Base-by-base conservation (phyloP, 2,113 vertebrate species). In the Oplegnathus fasciatus region DNA sequence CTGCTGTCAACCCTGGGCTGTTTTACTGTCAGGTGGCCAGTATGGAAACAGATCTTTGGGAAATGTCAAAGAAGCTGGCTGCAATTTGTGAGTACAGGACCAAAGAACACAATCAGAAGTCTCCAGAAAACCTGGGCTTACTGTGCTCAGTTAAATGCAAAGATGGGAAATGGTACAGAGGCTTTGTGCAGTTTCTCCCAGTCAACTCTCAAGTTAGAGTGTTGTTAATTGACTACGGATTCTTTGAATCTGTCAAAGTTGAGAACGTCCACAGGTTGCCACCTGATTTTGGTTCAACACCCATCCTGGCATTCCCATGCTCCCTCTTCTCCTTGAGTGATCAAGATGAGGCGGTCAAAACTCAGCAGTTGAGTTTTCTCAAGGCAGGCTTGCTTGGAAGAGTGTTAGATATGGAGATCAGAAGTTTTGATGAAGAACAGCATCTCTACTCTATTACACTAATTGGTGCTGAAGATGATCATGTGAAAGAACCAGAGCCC, bases 151-250 rank as follows among this genome's bases (percentile, higher is more conserved):
- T 97, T 32, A 97, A 95, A 94, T 92, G 96, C 42, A 97, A 94
- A 88, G 96, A 96, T 34, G 96, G 95, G 24, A 95, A 94, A 1
- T 99, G 98, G 98, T 92, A 97, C 81, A 94, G 98, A 92, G 97
- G 97, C 72, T 94, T 97, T 86, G 95, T 98, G 79, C 96, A 96
- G 79, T 94, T 95, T 37, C 91, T 98, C 11, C 93, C 97, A 6
- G 85, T 96, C 37, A 93, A 94, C 80, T 95, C 96, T 68, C 72
- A 81, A 2, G 93, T 97, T 18, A 95, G 94, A 93, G 94, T 98
- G 77, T 96, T 97, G 91, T 97, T 98, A 88, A 95, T 98, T 90
- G 98, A 99, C 95, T 97, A 96, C 37, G 98, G 98, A 46, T 95
- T 86, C 92, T 94, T 37, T 77, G 97, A 99, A 91, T 89, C 90